Evolutionary conservation across 2,888 invertebrate species (phyloP), one percentile per base, ranked within the genome.

Genomic region (Patella pellucida): DNA sequence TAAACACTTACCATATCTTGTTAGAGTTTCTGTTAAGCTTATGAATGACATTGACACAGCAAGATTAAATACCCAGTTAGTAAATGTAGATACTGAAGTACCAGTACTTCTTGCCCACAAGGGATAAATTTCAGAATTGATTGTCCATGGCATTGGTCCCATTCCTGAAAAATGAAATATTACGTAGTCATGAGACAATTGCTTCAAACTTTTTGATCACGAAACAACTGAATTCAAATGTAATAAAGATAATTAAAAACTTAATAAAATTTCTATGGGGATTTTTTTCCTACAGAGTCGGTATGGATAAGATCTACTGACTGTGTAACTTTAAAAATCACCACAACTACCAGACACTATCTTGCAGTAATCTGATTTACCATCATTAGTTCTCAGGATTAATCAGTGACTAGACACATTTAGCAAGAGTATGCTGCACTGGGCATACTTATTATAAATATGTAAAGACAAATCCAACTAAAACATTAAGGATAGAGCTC

Each of bases 81-180:
- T 87, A 51, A 91, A 91, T 11, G 92, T 92, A 31, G 92, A 88
- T 70, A 91, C 85, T 54, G 92, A 90, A 77, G 88, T 92, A 72
- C 92, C 92, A 0, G 92, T 91, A 73, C 92, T 90, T 54, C 93
- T 87, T 4, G 93, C 92, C 93, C 93, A 93, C 51, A 91, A 85
- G 1, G 93, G 93, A 83, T 92, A 93, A 72, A 93, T 92, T 85
- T 93, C 93, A n/a, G 92, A 92, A 84, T 93, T 93, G 71, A 93
- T 90, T 3, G 93, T 92, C 93, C 93, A 93, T 7, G 93, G 92
- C 91, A 93, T 92, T 11, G 92, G 92, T 16, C 92, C 93, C 91
- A 92, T 92, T 56, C 93, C 93, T 92, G 79, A 27, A 86, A 83
- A 2, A 71, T 62, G 14, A 41, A 41, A 41, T 14, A 70, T 52